A percentile compares a stretch with the other conserved stretches of the same genome.
phyloP scores from a whole-genome alignment of 2,113 vertebrate genomes.

The Takifugu bimaculatus region DNA sequence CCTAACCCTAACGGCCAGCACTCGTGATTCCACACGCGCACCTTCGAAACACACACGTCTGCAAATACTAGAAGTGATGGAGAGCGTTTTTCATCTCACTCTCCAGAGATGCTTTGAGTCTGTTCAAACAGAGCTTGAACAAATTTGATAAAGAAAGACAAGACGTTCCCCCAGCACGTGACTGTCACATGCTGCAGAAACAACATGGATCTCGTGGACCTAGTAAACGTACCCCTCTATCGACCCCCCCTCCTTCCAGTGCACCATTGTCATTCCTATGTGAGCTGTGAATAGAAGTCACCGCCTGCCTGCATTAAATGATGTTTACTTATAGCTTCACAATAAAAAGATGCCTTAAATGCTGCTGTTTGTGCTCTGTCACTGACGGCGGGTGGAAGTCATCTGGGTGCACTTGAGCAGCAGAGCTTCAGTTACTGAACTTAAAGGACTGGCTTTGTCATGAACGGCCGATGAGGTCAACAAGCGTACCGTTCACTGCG shows the following conservation, averaged over 20 bases:
- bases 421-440: constrained; percentile 26
- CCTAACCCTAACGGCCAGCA: too few species aligned
- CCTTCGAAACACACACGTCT: neutral
- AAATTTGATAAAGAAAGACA: constrained; percentile 6
- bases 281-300: constrained; percentile 41
- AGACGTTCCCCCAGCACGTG: neutral
- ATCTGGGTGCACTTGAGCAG: constrained; percentile 11
- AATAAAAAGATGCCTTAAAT: constrained; percentile 21
- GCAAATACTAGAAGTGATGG: neutral
- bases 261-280: constrained; percentile 30
- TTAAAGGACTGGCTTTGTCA: constrained; percentile 8
- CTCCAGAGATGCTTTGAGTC: neutral
- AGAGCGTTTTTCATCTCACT: constrained; percentile 2
- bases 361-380: constrained; percentile 8
- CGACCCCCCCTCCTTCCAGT: constrained; percentile 8
- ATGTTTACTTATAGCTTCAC: constrained; percentile 45
- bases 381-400: constrained; percentile 7
- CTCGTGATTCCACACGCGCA: neutral
- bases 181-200: constrained; percentile 1
- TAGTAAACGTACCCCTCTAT: constrained; percentile 2
- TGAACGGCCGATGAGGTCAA: constrained; percentile 12
- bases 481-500: too few species aligned
- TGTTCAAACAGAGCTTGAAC: constrained; percentile 1
- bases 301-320: constrained; percentile 48
- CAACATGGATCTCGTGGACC: constrained; percentile 1